Conservation (phyloP, 1,140 invertebrate species). For the Drosophila pachea region DNA sequence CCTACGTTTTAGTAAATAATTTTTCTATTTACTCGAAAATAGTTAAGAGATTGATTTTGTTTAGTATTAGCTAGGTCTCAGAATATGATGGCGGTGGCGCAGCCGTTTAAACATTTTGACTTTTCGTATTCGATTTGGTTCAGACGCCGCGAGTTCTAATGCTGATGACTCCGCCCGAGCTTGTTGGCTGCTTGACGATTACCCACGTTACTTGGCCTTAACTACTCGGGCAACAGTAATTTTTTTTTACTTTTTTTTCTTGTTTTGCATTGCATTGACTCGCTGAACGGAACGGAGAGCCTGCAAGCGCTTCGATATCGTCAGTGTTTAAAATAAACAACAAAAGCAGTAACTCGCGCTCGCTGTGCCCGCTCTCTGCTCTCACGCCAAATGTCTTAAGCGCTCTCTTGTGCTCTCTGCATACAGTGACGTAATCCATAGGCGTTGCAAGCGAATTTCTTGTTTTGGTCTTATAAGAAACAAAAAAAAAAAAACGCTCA, state of each 20-base stretch:
- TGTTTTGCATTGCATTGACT: conserved; percentile 8
- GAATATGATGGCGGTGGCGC: conserved; percentile 31
- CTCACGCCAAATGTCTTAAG: not conserved
- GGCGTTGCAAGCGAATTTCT: conserved; percentile 57
- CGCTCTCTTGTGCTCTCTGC: conserved; percentile 3
- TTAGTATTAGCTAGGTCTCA: not conserved
- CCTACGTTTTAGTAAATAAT: not conserved
- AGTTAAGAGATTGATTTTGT: not conserved
- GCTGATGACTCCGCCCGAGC: conserved; percentile 46
- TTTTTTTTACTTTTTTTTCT: conserved; percentile 38
- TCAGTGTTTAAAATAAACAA: conserved; percentile 23
- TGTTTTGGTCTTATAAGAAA: conserved; percentile 72
- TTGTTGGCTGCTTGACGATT: conserved; percentile 72
- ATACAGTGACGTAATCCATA: conserved; percentile 59
- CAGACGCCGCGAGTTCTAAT: conserved; percentile 34
- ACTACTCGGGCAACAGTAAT: conserved; percentile 67
- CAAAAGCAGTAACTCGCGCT: conserved; percentile 1
- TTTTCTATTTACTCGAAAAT: not conserved
- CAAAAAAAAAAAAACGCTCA: conserved; percentile 2
- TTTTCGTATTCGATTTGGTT: not conserved
- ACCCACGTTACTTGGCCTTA: conserved; percentile 68
- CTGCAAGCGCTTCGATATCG: conserved; percentile 21
- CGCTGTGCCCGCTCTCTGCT: not conserved
- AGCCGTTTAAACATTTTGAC: conserved; percentile 41
- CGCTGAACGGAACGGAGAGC: conserved; percentile 17